Conservation (phyloP, 2,797 vertebrate genomes). For the Furcifer pardalis region DNA sequence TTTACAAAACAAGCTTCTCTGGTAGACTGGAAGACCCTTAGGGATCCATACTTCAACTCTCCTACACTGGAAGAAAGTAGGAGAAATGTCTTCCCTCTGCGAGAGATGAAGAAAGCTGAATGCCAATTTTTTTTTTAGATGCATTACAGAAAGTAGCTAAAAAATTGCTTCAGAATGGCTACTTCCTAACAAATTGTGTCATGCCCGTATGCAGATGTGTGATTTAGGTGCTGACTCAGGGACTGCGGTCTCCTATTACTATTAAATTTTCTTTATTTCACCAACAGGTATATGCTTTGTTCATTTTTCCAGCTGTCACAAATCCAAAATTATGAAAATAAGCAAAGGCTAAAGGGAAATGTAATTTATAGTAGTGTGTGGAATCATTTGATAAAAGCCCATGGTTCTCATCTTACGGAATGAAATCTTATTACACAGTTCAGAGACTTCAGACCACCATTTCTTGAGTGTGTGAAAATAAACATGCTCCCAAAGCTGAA, state of each 20-base stretch:
- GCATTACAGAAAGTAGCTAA: too few species aligned
- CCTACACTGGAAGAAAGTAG: too few species aligned
- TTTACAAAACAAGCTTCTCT: too few species aligned
- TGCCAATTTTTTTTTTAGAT: too few species aligned
- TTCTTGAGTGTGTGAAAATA: not conserved
- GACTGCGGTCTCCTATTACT: not conserved
- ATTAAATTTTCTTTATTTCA: constrained; percentile 14
- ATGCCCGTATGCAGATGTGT: not conserved
- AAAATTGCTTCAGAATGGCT: not conserved
- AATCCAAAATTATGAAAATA: constrained; percentile 33
- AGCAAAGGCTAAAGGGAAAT: constrained; percentile 2
- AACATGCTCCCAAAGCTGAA: constrained; percentile 39
- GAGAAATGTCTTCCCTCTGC: too few species aligned
- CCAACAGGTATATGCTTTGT: constrained; percentile 26
- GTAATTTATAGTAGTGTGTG: constrained; percentile 52
- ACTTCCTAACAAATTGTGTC: not conserved
- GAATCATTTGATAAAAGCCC: constrained; percentile 41
- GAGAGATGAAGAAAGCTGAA: too few species aligned
- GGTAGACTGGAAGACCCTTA: too few species aligned
- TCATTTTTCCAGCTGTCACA: constrained; percentile 42
- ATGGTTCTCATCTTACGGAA: constrained; percentile 52
- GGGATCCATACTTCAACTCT: too few species aligned
- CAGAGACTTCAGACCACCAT: constrained; percentile 57
- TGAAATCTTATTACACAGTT: constrained; percentile 73
- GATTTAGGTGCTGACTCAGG: not conserved